Evolutionary conservation across 2,888 invertebrate genomes (phyloP).

Genomic region (Drosophila maculinotata): DNA sequence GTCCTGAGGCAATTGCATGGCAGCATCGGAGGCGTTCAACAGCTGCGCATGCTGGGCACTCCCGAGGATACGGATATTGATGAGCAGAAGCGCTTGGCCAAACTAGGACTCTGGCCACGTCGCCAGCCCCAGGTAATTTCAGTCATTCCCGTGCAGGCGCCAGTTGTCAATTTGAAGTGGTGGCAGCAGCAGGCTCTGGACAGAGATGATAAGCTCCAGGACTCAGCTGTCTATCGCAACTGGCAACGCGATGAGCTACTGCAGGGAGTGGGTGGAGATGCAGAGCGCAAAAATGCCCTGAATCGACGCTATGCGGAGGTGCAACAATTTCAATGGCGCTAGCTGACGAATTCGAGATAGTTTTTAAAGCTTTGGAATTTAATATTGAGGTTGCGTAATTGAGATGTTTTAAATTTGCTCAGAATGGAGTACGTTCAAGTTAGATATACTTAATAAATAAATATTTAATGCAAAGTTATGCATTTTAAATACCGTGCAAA

Average conservation of each 20-base stretch:
- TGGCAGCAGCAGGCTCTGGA: constrained; percentile 68
- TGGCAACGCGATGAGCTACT: constrained; percentile 60
- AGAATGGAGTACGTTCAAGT: too few relatives aligned
- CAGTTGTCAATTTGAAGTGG: constrained; percentile 56
- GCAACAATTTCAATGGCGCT: constrained; percentile 27
- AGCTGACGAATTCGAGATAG: neutral
- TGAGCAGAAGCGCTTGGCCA: constrained; percentile 73
- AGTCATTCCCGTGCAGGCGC: constrained; percentile 58
- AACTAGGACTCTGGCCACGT: constrained; percentile 62
- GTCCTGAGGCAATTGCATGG: constrained; percentile 9
- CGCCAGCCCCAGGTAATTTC: constrained; percentile 62
- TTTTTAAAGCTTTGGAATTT: too few relatives aligned
- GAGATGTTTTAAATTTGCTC: too few relatives aligned
- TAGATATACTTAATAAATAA: too few relatives aligned
- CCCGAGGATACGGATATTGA: constrained; percentile 77
- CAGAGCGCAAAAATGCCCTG: constrained; percentile 60
- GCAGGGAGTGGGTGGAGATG: constrained; percentile 57
- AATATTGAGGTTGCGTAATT: too few relatives aligned
- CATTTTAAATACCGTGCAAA: too few relatives aligned
- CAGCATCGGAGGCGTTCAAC: constrained; percentile 48
- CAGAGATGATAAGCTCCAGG: constrained; percentile 44
- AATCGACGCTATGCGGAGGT: constrained; percentile 58
- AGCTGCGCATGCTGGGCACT: constrained; percentile 72
- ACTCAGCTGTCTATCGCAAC: constrained; percentile 57
- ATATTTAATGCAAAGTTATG: too few relatives aligned